Conservation (phyloP, 2,113 vertebrate genomes). For the Pseudonaja textilis region DNA sequence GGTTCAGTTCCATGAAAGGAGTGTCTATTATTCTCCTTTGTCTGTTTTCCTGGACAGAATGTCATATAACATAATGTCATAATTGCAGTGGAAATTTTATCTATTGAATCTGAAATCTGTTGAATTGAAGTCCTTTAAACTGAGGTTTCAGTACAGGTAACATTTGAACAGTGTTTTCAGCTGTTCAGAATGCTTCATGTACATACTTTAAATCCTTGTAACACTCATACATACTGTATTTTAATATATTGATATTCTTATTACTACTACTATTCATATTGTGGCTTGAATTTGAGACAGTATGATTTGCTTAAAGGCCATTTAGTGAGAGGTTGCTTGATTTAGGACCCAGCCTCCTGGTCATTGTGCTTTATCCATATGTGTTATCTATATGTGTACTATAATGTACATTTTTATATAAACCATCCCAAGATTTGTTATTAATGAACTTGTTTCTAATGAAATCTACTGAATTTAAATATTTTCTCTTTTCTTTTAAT, state of each 20-base stretch:
- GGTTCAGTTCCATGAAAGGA: background rate
- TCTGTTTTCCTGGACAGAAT: background rate
- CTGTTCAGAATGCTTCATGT: background rate
- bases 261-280: background rate
- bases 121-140: background rate
- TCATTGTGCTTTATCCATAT: background rate
- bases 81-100: background rate
- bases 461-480: slow-evolving; percentile 62
- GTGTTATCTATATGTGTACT: background rate
- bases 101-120: background rate
- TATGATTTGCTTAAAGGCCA: background rate
- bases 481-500: slow-evolving; percentile 65
- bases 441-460: slow-evolving; percentile 6
- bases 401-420: background rate
- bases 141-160: background rate
- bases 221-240: background rate
- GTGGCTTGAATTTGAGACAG: background rate
- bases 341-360: background rate
- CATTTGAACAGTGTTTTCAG: background rate
- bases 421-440: background rate
- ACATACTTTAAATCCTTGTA: background rate
- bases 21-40: background rate
- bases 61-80: background rate
- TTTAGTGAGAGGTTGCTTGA: background rate
- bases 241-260: background rate